Base-by-base conservation (phyloP, 2,113 vertebrate species). In the Clupea harengus region DNA sequence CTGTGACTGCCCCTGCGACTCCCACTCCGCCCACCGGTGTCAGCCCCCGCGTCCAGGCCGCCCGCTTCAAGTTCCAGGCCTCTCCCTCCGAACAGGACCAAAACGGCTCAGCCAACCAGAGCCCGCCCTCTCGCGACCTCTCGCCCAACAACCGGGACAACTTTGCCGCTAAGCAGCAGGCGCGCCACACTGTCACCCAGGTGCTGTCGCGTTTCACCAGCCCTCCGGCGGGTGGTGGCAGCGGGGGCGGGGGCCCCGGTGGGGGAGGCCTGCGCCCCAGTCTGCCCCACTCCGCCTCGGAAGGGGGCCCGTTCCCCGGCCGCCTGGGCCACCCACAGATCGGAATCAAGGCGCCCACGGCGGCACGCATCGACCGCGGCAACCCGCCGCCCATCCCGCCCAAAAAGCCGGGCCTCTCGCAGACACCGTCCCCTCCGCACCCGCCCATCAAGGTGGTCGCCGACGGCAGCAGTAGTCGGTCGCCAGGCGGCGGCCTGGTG, bases 351-450 rank as follows among this genome's bases (percentile, higher is more conserved):
- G 96, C 97, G 80, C 96, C 98, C 0, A 95, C 95, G 0, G 95
- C 93, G 85, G 93, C 8, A 8, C n/a, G 98, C 91, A 97, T 99
- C 85, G 98, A 99, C 94, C 94, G 98, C 92, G 98, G 98, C 91
- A 99, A 99, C 89, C 98, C 98, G 89, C 98, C 98, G 75, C 98
- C 98, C 10, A 99, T 99, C 92, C 98, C 98, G 91, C 98, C 98
- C 88, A 99, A 99, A 95, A 99, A 99, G 88, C 98, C 98, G 87
- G 98, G 98, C 93, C 97, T 99, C 83, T 99, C 97, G 52, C 98
- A 99, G 89, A 97, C 98, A 90, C 98, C 98, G 83, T 97, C 97
- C 60, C 95, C 96, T 81, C 97, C 98, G 82, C 97, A 99, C 86
- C 98, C 97, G 60, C 96, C 97, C 84, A 95, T 98, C 91, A 99